Conservation (phyloP, 2,888 invertebrate genomes). For the Drosophila nr. perissopoda region DNA sequence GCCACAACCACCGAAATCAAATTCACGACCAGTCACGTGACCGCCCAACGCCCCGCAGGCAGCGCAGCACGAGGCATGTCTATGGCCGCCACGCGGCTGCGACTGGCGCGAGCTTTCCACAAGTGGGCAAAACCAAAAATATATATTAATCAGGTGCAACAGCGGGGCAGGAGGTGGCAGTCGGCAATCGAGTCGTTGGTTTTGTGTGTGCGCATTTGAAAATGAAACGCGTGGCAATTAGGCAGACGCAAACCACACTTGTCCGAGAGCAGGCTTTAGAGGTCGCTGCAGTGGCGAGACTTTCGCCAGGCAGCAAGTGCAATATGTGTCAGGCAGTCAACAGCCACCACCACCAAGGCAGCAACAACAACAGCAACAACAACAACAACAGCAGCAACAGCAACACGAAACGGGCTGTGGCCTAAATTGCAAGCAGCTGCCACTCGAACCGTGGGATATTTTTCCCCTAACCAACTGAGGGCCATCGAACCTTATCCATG, state of each 20-base stretch:
- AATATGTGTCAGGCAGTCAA: slow-evolving; percentile 68
- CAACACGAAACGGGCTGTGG: slow-evolving; percentile 72
- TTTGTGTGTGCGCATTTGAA: slow-evolving; percentile 39
- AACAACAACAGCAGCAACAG: slow-evolving; percentile 36
- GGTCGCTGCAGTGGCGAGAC: slow-evolving; percentile 39
- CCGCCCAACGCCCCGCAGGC: slow-evolving; percentile 59
- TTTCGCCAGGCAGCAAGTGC: slow-evolving; percentile 72
- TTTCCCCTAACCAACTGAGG: slow-evolving; percentile 73
- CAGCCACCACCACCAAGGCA: slow-evolving; percentile 48
- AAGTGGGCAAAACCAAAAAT: slow-evolving; percentile 33
- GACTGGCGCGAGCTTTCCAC: slow-evolving; percentile 38
- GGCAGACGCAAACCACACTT: slow-evolving; percentile 47
- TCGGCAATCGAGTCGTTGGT: slow-evolving; percentile 8
- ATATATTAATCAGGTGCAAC: slow-evolving; percentile 55
- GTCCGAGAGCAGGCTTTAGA: slow-evolving; percentile 42
- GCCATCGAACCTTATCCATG: slow-evolving; percentile 81
- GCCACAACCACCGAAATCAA: slow-evolving; percentile 34
- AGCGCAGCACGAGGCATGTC: slow-evolving; percentile 44
- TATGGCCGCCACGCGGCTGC: slow-evolving; percentile 45
- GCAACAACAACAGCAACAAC: slow-evolving; percentile 40
- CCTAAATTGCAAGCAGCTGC: slow-evolving; percentile 84
- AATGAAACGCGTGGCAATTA: slow-evolving; percentile 70
- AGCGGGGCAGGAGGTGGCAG: slow-evolving; percentile 15
- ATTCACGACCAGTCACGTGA: slow-evolving; percentile 53
- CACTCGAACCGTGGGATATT: slow-evolving; percentile 84